A percentile compares a stretch with the other conserved stretches of the same genome.
Conservation (phyloP, 2,797 vertebrate genomes). For the Myotis findleyi region DNA sequence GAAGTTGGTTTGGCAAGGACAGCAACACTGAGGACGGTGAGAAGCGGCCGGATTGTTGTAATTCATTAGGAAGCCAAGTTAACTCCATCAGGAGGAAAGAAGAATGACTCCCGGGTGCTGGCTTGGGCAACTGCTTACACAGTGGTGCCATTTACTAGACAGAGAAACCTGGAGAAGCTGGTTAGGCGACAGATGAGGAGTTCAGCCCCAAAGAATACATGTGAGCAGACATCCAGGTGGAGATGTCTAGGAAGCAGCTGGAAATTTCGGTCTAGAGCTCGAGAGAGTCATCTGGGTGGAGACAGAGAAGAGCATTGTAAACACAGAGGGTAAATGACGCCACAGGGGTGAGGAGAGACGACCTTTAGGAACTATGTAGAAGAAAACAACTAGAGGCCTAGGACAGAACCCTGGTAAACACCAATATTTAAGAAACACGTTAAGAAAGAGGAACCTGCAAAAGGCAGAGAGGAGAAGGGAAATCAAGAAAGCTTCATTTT, state of each 20-base stretch:
- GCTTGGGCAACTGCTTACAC: background rate
- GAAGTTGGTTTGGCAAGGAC: background rate
- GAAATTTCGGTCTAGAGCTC: background rate
- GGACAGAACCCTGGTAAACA: background rate
- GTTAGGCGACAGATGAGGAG: background rate
- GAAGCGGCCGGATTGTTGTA: background rate
- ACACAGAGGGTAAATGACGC: background rate
- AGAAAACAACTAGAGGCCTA: background rate
- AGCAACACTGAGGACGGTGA: background rate
- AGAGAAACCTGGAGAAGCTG: background rate
- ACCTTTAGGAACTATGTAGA: background rate
- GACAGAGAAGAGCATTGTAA: background rate
- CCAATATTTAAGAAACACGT: background rate
- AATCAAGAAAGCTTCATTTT: background rate
- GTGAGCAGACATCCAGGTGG: background rate
- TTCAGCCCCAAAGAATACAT: background rate
- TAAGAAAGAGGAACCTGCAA: background rate
- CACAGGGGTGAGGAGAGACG: background rate
- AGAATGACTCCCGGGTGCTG: background rate
- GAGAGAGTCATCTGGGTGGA: background rate
- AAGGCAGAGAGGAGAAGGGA: background rate
- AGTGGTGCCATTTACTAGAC: background rate
- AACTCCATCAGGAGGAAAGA: background rate
- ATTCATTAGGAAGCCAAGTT: background rate
- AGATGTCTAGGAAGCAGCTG: background rate